Conservation (phyloP, 2,797 vertebrate genomes). For the Scolopax bukidnonensis region DNA sequence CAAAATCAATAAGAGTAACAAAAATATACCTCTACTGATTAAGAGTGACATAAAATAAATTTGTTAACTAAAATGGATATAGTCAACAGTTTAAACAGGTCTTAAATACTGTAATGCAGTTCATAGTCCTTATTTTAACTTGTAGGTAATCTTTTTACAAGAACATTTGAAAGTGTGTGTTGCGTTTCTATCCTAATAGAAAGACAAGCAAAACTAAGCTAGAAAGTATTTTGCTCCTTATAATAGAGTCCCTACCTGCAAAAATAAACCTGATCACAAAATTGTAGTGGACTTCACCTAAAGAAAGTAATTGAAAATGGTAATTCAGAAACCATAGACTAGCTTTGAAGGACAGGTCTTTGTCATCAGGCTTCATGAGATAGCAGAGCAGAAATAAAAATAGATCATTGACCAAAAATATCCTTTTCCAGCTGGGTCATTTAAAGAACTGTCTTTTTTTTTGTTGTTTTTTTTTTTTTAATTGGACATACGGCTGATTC, state of each 20-base stretch:
- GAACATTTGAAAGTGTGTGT: constrained; percentile 28
- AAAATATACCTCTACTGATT: constrained; percentile 74
- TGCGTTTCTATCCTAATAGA: neutral
- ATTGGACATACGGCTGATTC: constrained; percentile 46
- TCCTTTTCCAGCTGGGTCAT: constrained; percentile 72
- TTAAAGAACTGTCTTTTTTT: constrained; percentile 56
- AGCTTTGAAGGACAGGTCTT: constrained; percentile 76
- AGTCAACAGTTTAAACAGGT: constrained; percentile 57
- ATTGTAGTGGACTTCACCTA: constrained; percentile 6
- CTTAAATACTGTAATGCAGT: constrained; percentile 43
- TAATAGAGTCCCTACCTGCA: neutral
- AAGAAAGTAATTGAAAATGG: constrained; percentile 75
- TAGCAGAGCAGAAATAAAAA: constrained; percentile 79
- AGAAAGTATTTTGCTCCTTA: neutral
- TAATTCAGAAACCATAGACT: constrained; percentile 66
- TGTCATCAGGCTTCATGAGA: constrained; percentile 75
- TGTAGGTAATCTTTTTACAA: constrained; percentile 25
- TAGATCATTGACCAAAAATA: constrained; percentile 80
- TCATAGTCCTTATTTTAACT: constrained; percentile 49
- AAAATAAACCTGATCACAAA: neutral
- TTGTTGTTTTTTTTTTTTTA: constrained; percentile 8
- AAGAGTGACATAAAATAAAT: constrained; percentile 76
- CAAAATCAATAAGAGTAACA: constrained; percentile 76
- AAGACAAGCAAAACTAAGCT: constrained; percentile 3
- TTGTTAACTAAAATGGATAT: constrained; percentile 71